Evolutionary conservation across 2,888 invertebrate genomes (phyloP), one percentile per base, ranked within the genome.

Genomic region (Germaria angustata): DNA sequence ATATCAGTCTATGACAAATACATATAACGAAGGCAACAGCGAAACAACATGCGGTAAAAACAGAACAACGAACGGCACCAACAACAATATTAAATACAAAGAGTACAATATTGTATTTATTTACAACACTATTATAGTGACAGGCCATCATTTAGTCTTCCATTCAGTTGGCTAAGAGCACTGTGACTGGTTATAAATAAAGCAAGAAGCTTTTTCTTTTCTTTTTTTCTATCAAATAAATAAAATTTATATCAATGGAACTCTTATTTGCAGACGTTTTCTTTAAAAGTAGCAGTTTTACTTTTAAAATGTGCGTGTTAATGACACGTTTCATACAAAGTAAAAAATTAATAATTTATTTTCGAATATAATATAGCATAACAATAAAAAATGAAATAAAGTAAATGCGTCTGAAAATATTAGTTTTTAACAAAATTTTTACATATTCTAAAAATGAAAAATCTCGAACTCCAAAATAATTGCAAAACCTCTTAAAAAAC

Each of bases 91-190:
- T 13, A 57, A 24, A 9, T 32, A 77, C 34, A 69, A 61, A 69
- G 24, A 77, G 34, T 36, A 66, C 71, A 79, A 71, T 79, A 79
- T 75, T 72, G 71, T 65, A 79, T 79, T 79, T 79, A 79, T 79
- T 79, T 71, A 77, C 76, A 81, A 71, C 65, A 76, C 81, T 53
- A 72, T 77, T 76, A 72, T 72, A 59, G 51, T 53, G 76, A 66
- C 76, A 72, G 71, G 71, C 76, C 76, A 81, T 77, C 61, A 77
- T 65, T 77, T 72, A 66, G 59, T 59, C 34, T 65, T 76, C 57
- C 63, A 65, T 71, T 65, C 34, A 17, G 15, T 72, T 79, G 77
- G 51, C 51, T 68, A 13, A 44, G 44, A 69, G 53, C 24, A 34
- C 9, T 69, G 61, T 44, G 53, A 69, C 51, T 61, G 51, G 51